A percentile compares a stretch with the other conserved stretches of the same genome.
Evolutionary conservation across 92 coral and sea anemone genomes (phyloP).

Genomic region (Porites lobata): DNA sequence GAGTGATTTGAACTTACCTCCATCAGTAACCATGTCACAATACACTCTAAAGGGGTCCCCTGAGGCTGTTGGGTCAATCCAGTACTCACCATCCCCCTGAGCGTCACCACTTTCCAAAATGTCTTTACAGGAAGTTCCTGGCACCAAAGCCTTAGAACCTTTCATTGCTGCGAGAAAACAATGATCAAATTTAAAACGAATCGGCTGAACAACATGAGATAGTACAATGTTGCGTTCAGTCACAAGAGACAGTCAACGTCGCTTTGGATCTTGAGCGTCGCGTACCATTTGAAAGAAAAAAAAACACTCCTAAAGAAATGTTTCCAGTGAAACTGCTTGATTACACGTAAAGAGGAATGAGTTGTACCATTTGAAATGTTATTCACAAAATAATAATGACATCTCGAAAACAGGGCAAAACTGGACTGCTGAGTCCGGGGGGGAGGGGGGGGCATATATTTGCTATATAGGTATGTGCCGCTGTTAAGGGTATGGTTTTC

Average conservation of each 20-base stretch:
- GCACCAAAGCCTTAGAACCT: constrained; percentile 30
- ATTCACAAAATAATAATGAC: no score
- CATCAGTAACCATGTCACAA: constrained; percentile 85
- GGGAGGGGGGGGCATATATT: no score
- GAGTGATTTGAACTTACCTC: constrained; percentile 49
- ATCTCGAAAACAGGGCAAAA: no score
- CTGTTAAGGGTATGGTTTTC: no score
- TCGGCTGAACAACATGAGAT: background rate
- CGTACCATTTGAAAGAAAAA: no score
- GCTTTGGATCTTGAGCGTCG: no score
- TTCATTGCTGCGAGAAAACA: constrained; percentile 22
- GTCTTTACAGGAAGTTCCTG: constrained; percentile 73
- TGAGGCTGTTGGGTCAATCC: constrained; percentile 68
- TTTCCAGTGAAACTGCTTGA: no score
- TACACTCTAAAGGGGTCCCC: constrained; percentile 76
- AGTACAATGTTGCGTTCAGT: background rate
- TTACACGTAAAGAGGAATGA: no score
- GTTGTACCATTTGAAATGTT: no score
- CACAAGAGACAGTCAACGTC: background rate
- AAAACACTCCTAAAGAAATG: no score
- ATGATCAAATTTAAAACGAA: background rate
- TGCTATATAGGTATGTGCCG: no score
- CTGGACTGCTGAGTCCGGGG: no score
- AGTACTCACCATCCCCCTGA: constrained; percentile 73
- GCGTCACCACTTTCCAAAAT: constrained; percentile 44